A percentile compares a stretch with the other conserved stretches of the same genome.
These are phyloP conservation scores for Colletes collaris DNA, from an alignment of 2,888 invertebrate genomes.

Conservation along the genomic window DNA sequence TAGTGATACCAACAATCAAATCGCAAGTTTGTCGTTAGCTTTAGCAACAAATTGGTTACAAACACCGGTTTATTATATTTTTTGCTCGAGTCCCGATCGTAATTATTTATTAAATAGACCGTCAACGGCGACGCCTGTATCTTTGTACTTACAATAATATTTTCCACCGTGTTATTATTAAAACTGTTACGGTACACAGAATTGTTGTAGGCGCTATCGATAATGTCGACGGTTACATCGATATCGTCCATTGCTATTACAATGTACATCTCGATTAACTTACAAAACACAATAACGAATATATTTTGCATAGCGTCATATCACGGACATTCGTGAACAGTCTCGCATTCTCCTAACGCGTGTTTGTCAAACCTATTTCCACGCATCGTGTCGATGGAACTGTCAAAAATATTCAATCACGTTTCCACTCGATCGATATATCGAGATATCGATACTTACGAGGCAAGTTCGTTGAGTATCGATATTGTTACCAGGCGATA, in stretches of 20 bases:
- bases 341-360: conserved; percentile 33
- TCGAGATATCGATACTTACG: conserved; percentile 16
- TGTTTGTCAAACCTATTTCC: conserved; percentile 19
- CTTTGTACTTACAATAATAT: conserved; percentile 33
- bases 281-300: conserved; percentile 68
- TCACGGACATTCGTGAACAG: conserved; percentile 52
- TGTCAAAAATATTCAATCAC: conserved; percentile 9
- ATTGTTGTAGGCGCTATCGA: conserved; percentile 5
- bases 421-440: neutral
- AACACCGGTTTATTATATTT: neutral
- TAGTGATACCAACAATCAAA: conserved; percentile 22
- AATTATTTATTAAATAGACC: neutral
- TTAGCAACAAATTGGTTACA: conserved; percentile 35
- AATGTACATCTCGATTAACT: conserved; percentile 65
- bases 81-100: neutral
- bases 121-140: neutral
- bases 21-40: neutral
- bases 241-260: conserved; percentile 60
- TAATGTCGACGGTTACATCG: conserved; percentile 13
- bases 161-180: neutral
- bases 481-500: neutral
- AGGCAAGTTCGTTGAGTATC: neutral
- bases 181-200: conserved; percentile 13
- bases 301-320: conserved; percentile 69
- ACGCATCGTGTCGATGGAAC: conserved; percentile 38